Evolutionary conservation across 1,140 invertebrate genomes (phyloP).

Genomic region (Latrodectus geometricus): DNA sequence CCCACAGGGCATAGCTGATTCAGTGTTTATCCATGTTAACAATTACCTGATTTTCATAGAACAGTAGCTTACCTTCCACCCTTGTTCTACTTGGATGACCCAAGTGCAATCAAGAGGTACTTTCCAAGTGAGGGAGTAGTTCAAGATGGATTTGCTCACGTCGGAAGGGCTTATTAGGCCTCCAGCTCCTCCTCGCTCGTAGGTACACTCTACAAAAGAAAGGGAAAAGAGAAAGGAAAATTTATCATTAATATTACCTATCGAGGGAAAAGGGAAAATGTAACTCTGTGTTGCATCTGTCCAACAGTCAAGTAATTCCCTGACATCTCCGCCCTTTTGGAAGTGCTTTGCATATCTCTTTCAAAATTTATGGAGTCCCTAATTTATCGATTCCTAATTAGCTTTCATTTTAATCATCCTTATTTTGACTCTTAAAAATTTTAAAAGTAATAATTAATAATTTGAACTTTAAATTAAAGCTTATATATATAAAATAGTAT

Average conservation of each 20-base stretch:
- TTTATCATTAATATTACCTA: background rate
- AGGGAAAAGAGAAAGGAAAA: conserved; percentile 1
- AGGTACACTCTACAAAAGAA: conserved; percentile 40
- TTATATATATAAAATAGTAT: too few species aligned
- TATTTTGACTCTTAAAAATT: background rate
- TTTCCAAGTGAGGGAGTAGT: conserved; percentile 71
- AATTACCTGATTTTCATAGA: background rate
- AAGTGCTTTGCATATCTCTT: conserved; percentile 4
- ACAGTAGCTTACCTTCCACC: conserved; percentile 75
- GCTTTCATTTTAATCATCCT: background rate
- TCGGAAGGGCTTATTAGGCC: conserved; percentile 73
- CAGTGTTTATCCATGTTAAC: background rate
- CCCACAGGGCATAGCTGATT: background rate
- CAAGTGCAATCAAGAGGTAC: conserved; percentile 84
- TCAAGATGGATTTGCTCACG: conserved; percentile 72
- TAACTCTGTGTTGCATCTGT: background rate
- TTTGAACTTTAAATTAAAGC: too few species aligned
- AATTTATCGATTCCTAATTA: background rate
- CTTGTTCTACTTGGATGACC: conserved; percentile 77
- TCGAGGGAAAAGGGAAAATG: background rate
- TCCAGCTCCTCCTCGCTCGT: conserved; percentile 68
- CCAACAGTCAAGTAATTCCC: background rate
- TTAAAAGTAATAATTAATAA: background rate
- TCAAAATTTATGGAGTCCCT: too few species aligned
- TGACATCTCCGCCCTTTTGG: background rate